phyloP scores from a whole-genome alignment of 2,797 vertebrate genomes.

The Prionace glauca region DNA sequence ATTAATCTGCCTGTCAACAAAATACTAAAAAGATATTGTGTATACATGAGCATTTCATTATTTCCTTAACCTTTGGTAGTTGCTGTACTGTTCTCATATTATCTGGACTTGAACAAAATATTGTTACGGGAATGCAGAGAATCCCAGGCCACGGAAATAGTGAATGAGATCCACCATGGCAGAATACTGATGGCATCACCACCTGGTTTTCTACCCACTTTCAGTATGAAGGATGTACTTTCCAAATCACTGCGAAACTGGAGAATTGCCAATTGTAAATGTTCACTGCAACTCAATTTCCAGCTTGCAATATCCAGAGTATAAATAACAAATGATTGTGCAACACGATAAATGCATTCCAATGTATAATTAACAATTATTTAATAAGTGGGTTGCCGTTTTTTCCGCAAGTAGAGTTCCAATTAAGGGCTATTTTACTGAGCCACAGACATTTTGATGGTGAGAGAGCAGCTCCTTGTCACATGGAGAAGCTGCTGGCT shows the following conservation, averaged over 20 bases:
- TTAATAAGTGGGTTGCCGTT: not conserved
- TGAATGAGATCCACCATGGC: not conserved
- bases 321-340: not conserved
- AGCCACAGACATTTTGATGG: too few relatives aligned
- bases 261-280: constrained; percentile 5
- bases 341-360: too few relatives aligned
- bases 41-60: not conserved
- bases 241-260: not conserved
- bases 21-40: too few relatives aligned
- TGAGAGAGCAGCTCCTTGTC: too few relatives aligned
- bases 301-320: not conserved
- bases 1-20: not conserved
- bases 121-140: not conserved
- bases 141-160: not conserved
- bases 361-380: not conserved
- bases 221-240: not conserved
- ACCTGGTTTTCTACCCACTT: not conserved
- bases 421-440: too few relatives aligned
- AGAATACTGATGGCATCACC: not conserved
- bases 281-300: not conserved
- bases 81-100: not conserved
- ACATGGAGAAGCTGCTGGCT: too few relatives aligned
- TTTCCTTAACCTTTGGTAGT: constrained; percentile 13
- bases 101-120: not conserved
- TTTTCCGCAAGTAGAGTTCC: too few relatives aligned